These are phyloP conservation scores for Picathartes gymnocephalus DNA, from an alignment of 2,113 vertebrate species.

Conservation along the genomic window DNA sequence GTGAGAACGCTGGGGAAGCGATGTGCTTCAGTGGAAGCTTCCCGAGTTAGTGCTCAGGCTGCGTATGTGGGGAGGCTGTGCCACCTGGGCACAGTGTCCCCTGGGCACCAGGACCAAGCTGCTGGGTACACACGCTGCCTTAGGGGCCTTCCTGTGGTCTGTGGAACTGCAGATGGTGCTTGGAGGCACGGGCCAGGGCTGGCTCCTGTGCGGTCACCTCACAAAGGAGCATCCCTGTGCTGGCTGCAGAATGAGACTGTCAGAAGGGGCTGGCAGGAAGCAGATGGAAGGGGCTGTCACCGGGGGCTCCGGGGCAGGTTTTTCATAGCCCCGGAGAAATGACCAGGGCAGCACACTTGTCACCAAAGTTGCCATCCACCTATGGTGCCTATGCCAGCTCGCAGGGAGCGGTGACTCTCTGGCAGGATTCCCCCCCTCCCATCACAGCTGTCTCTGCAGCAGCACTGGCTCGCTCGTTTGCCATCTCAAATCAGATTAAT, in stretches of 20 bases:
- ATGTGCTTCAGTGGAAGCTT: neutral
- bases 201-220: neutral
- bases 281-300: neutral
- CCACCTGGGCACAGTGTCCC: neutral
- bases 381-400: neutral
- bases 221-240: neutral
- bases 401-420: accelerated
- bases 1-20: neutral
- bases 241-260: neutral
- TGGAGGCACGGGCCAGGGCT: neutral
- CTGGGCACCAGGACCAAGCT: neutral
- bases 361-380: neutral
- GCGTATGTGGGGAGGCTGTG: neutral
- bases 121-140: accelerated
- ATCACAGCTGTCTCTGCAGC: neutral
- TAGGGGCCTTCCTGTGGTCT: neutral
- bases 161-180: neutral
- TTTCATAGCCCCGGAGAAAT: neutral
- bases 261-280: neutral
- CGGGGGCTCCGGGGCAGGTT: neutral
- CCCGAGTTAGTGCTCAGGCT: accelerated
- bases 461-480: neutral
- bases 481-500: neutral
- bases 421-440: neutral
- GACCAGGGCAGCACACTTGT: neutral